phyloP scores from a whole-genome alignment of 1,140 invertebrate species.

The Brachystomella parvula region DNA sequence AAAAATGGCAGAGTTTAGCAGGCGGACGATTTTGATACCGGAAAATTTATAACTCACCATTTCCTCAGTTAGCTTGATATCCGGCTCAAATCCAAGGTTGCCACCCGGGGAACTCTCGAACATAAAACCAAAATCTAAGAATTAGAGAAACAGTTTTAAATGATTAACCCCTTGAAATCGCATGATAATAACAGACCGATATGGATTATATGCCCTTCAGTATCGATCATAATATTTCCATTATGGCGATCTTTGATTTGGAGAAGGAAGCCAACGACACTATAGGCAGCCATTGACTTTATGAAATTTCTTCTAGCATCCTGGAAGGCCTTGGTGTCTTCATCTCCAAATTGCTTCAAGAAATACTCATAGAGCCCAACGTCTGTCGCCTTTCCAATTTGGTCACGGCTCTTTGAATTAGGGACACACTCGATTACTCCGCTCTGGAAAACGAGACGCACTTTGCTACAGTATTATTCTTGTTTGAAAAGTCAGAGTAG shows the following conservation, averaged over 20 bases:
- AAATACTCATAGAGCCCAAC: slow-evolving; percentile 97
- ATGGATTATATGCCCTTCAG: slow-evolving; percentile 88
- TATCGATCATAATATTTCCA: slow-evolving; percentile 98
- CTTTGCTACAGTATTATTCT: no score
- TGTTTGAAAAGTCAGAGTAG: no score
- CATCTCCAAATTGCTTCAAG: slow-evolving; percentile 89
- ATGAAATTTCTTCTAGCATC: slow-evolving; percentile 90
- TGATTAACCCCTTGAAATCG: neutral
- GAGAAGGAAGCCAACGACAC: slow-evolving; percentile 89
- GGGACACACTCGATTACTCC: slow-evolving; percentile 99
- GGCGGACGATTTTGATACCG: no score
- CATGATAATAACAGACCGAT: slow-evolving; percentile 60
- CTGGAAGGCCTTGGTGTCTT: slow-evolving; percentile 82
- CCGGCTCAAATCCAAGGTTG: slow-evolving; percentile 97
- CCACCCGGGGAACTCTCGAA: slow-evolving; percentile 99
- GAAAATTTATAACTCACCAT: slow-evolving; percentile 71
- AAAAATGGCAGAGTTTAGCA: no score
- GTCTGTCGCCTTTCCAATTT: slow-evolving; percentile 93
- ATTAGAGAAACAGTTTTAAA: slow-evolving; percentile 12
- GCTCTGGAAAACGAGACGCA: no score
- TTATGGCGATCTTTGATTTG: slow-evolving; percentile 99
- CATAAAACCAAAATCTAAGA: slow-evolving; percentile 97
- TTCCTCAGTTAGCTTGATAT: slow-evolving; percentile 97
- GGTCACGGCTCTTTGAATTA: slow-evolving; percentile 94
- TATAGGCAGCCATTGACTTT: slow-evolving; percentile 98